Evolutionary conservation across 2,113 vertebrate genomes (phyloP).

Genomic region (Tachysurus fulvidraco): DNA sequence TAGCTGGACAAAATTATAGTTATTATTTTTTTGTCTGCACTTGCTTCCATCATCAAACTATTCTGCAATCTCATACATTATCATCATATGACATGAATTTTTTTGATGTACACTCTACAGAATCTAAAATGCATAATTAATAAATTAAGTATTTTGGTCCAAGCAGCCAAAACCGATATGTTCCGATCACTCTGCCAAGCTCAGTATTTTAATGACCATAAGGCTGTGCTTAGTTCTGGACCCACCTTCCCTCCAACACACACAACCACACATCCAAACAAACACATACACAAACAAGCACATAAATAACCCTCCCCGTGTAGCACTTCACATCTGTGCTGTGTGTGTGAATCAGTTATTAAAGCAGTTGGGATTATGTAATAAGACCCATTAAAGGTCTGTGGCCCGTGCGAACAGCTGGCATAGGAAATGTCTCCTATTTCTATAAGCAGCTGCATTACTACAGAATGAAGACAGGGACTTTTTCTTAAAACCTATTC

Average conservation of each 20-base stretch:
- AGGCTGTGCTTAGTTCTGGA: neutral
- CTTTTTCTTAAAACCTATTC: constrained; percentile 85
- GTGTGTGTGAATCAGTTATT: constrained; percentile 27
- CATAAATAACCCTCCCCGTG: constrained; percentile 33
- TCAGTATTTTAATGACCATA: neutral
- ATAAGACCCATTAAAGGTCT: constrained; percentile 51
- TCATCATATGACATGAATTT: too few species aligned
- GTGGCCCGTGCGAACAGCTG: constrained; percentile 48
- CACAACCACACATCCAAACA: neutral
- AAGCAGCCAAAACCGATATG: neutral
- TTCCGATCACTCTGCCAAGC: neutral
- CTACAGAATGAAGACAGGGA: constrained; percentile 74
- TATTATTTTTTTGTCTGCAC: neutral
- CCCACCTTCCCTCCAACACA: constrained; percentile 9
- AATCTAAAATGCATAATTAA: too few species aligned
- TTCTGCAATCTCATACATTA: neutral
- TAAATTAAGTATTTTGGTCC: neutral
- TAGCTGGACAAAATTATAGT: neutral
- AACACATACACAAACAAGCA: neutral
- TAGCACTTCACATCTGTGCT: constrained; percentile 37
- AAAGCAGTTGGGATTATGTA: constrained; percentile 53
- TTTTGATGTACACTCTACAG: neutral
- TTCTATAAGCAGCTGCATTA: constrained; percentile 69
- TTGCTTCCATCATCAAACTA: neutral
- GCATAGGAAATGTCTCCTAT: constrained; percentile 55